Conservation (phyloP, 2,888 invertebrate genomes). For the Eupsilia transversa region DNA sequence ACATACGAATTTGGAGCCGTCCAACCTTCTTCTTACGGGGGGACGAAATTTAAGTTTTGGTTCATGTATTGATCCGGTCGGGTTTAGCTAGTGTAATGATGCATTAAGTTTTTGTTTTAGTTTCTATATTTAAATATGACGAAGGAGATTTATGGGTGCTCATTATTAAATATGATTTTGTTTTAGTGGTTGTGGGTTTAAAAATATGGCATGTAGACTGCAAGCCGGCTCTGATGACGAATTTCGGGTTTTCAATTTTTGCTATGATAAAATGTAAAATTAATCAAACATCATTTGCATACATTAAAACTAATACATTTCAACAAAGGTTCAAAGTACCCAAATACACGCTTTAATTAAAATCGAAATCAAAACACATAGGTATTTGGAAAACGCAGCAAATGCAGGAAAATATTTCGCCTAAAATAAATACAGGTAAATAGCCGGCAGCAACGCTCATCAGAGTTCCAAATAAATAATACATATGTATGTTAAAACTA, state of each 20-base stretch:
- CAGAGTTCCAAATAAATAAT: constrained; percentile 43
- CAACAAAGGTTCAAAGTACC: neutral
- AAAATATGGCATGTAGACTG: neutral
- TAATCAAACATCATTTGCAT: neutral
- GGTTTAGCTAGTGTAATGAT: constrained; percentile 78
- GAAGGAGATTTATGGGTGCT: neutral
- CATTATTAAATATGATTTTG: neutral
- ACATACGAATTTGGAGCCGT: constrained; percentile 89
- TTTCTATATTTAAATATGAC: constrained; percentile 17
- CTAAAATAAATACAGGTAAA: constrained; percentile 40
- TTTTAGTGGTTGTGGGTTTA: neutral
- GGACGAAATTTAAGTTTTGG: constrained; percentile 89
- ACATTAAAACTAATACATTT: neutral
- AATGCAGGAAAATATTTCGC: constrained; percentile 25
- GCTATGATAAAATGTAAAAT: neutral
- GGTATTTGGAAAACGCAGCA: constrained; percentile 20
- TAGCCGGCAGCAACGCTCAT: constrained; percentile 37
- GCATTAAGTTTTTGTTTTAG: constrained; percentile 62
- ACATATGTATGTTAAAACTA: constrained; percentile 37
- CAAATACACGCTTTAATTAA: constrained; percentile 16
- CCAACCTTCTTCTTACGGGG: constrained; percentile 87
- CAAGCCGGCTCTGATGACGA: no score
- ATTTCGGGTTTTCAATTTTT: neutral
- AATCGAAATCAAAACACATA: constrained; percentile 20
- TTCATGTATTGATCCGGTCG: constrained; percentile 87